Conservation (phyloP, 2,113 vertebrate species). For the Corydoras sp. region DNA sequence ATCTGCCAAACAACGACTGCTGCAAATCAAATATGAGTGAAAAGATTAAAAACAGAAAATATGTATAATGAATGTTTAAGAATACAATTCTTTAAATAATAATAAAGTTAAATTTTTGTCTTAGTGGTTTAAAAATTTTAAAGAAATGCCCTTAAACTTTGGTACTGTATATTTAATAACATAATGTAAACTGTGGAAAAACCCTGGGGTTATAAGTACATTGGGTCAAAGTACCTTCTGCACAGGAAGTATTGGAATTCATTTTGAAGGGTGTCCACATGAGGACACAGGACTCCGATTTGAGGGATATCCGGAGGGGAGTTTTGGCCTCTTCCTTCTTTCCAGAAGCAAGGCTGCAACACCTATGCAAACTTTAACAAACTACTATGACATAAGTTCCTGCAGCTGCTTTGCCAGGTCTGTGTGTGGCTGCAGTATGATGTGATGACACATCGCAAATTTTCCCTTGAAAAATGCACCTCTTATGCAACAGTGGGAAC, state of each 20-base stretch:
- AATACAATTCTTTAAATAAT: no score
- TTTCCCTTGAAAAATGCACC: no score
- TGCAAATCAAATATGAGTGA: no score
- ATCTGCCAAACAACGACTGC: no score
- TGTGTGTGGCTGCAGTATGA: no score
- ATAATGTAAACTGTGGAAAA: constrained; percentile 48
- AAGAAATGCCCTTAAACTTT: constrained; percentile 7
- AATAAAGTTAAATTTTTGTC: no score
- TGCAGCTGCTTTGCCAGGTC: constrained; percentile 1
- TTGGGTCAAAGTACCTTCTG: constrained; percentile 54
- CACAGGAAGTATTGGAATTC: constrained; percentile 61
- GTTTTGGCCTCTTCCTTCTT: constrained; percentile 41
- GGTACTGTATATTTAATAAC: not conserved
- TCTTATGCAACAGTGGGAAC: no score
- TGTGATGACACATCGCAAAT: no score
- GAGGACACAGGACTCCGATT: constrained; percentile 49
- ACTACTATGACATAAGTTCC: not conserved
- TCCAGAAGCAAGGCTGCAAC: not conserved
- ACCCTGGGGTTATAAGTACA: constrained; percentile 46
- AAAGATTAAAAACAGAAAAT: no score
- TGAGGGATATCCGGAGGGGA: constrained; percentile 35
- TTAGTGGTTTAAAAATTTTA: no score
- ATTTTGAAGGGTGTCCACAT: constrained; percentile 46
- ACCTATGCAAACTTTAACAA: constrained; percentile 4
- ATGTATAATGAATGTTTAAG: no score